A percentile compares a stretch with the other conserved stretches of the same genome.
These are phyloP conservation scores for Channallabes apus DNA, from an alignment of 2,797 vertebrate genomes.

Conservation along the genomic window DNA sequence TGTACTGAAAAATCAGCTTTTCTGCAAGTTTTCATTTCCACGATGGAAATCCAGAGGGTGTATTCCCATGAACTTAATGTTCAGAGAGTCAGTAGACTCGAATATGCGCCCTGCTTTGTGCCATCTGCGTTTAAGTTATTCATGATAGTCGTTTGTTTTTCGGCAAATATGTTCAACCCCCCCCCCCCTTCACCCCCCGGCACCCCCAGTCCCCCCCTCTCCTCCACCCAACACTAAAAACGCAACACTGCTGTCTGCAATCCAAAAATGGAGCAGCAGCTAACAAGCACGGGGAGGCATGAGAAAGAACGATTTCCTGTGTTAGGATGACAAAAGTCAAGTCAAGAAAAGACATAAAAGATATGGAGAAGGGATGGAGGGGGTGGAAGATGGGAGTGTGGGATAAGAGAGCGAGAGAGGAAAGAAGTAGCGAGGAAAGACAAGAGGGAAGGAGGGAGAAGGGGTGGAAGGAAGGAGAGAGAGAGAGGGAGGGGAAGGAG, in stretches of 20 bases:
- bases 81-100: conserved; percentile 33
- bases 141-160: conserved; percentile 56
- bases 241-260: conserved; percentile 8
- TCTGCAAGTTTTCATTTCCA: background rate
- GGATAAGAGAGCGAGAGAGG: background rate
- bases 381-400: background rate
- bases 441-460: conserved; percentile 6
- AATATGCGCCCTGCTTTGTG: conserved; percentile 45
- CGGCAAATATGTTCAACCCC: conserved; percentile 28
- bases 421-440: conserved; percentile 4
- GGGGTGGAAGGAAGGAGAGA: too few species aligned
- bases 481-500: background rate
- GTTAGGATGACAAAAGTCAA: conserved; percentile 32
- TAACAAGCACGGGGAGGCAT: conserved; percentile 10
- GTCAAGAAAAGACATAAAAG: conserved; percentile 32
- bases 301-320: conserved; percentile 16
- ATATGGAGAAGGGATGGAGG: conserved; percentile 1
- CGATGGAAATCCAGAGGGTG: background rate
- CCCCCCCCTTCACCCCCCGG: too few species aligned
- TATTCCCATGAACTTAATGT: background rate
- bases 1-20: background rate
- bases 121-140: conserved; percentile 64
- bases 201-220: fast-evolving
- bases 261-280: conserved; percentile 11
- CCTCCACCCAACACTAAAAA: background rate